A percentile compares a stretch with the other conserved stretches of the same genome.
These are phyloP conservation scores for Rostratula benghalensis DNA, from an alignment of 2,113 vertebrate genomes.

Conservation along the genomic window DNA sequence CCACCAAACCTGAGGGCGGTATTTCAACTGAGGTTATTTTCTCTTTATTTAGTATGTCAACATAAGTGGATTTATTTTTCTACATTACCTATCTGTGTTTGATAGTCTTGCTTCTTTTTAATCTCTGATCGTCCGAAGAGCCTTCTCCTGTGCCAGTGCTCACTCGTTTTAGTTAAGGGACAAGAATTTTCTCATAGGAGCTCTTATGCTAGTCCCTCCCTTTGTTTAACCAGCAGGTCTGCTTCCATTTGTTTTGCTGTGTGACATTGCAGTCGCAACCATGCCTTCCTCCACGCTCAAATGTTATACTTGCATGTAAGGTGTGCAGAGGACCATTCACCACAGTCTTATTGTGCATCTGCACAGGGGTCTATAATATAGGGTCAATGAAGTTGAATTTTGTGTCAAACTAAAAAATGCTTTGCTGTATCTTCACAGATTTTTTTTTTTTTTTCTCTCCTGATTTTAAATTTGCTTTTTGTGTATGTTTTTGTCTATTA, in stretches of 20 bases:
- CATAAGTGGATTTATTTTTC: not conserved
- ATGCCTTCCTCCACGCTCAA: accelerated
- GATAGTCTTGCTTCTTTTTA: not conserved
- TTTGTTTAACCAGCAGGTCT: not conserved
- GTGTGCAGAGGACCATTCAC: not conserved
- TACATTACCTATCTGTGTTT: accelerated
- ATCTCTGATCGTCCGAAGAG: not conserved
- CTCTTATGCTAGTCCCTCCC: not conserved
- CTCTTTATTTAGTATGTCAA: not conserved
- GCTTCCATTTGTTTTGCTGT: not conserved
- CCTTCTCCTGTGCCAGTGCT: not conserved
- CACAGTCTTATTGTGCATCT: not conserved
- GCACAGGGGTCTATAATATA: not conserved
- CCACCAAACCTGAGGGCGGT: not conserved
- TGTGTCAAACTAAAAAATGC: not conserved
- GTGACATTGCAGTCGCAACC: not conserved
- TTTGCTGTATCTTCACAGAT: accelerated
- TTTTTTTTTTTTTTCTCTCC: not conserved
- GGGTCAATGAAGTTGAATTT: not conserved
- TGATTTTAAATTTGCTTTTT: not conserved
- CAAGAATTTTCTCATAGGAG: not conserved
- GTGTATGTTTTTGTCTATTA: not conserved
- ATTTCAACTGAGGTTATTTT: not conserved
- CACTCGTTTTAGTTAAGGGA: not conserved
- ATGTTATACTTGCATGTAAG: not conserved